These are phyloP conservation scores for Silurus aristotelis DNA, from an alignment of 2,797 vertebrate genomes.

Conservation along the genomic window DNA sequence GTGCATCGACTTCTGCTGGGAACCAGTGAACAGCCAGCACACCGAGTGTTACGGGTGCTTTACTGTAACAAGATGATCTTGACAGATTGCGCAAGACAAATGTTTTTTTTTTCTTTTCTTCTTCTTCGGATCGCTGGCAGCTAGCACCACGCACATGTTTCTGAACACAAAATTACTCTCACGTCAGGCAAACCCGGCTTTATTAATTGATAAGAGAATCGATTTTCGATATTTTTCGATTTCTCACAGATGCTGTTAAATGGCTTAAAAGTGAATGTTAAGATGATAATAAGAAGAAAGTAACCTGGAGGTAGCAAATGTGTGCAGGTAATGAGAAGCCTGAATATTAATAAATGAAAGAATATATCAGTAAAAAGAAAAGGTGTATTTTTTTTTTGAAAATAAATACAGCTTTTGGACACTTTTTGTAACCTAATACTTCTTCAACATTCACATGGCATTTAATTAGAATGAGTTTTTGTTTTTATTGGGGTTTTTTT, in stretches of 20 bases:
- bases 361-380: background rate
- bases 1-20: slow-evolving; percentile 30
- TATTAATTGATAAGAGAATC: background rate
- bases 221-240: background rate
- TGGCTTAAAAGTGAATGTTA: background rate
- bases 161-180: slow-evolving; percentile 5
- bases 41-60: slow-evolving; percentile 30
- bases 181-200: background rate
- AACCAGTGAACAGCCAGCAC: slow-evolving; percentile 35
- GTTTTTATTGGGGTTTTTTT: background rate
- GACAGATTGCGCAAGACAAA: slow-evolving; percentile 28
- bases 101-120: background rate
- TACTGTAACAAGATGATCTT: slow-evolving; percentile 34
- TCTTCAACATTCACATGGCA: background rate
- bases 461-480: background rate
- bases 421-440: background rate
- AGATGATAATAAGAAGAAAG: background rate
- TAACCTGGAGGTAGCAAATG: too few relatives aligned
- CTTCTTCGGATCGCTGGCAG: background rate
- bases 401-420: background rate
- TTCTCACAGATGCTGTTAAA: background rate
- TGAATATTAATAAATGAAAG: background rate
- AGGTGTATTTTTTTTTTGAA: background rate
- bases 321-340: too few relatives aligned
- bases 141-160: background rate